Conservation (phyloP, 2,888 invertebrate genomes). For the Heteropelma amictum region DNA sequence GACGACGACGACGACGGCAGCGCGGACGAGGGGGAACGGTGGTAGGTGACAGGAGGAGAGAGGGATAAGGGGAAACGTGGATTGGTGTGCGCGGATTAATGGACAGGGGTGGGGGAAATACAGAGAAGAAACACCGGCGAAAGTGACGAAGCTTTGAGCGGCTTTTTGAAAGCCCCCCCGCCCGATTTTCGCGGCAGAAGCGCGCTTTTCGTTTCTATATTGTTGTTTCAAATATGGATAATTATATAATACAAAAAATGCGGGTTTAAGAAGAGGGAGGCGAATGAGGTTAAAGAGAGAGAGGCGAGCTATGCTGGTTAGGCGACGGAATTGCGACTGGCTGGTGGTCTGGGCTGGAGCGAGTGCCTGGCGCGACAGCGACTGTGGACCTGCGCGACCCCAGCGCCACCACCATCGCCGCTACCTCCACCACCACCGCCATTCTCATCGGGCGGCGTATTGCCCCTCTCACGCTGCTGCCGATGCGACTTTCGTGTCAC, state of each 20-base stretch:
- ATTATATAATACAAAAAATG: conserved; percentile 58
- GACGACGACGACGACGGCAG: conserved; percentile 52
- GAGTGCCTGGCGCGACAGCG: conserved; percentile 83
- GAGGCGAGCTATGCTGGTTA: conserved; percentile 76
- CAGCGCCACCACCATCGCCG: conserved; percentile 69
- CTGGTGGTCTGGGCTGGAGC: conserved; percentile 77
- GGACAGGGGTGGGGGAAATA: conserved; percentile 77
- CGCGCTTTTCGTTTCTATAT: neutral
- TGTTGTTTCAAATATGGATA: conserved; percentile 22
- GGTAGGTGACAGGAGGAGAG: conserved; percentile 50
- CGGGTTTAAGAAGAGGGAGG: conserved; percentile 78
- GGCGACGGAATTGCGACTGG: conserved; percentile 76
- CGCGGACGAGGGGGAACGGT: conserved; percentile 51
- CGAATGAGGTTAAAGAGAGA: conserved; percentile 58
- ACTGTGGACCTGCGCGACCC: conserved; percentile 79
- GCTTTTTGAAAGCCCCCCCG: conserved; percentile 55
- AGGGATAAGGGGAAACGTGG: conserved; percentile 68
- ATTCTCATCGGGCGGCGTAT: conserved; percentile 50
- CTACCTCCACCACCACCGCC: conserved; percentile 76
- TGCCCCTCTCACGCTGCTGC: conserved; percentile 63
- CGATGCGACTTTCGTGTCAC: conserved; percentile 50
- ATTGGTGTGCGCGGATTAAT: conserved; percentile 53
- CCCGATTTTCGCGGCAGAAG: conserved; percentile 43
- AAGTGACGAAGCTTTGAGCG: conserved; percentile 78
- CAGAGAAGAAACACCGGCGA: conserved; percentile 74